Evolutionary conservation across 2,888 invertebrate genomes (phyloP).

Genomic region (Ernsta delagoae): DNA sequence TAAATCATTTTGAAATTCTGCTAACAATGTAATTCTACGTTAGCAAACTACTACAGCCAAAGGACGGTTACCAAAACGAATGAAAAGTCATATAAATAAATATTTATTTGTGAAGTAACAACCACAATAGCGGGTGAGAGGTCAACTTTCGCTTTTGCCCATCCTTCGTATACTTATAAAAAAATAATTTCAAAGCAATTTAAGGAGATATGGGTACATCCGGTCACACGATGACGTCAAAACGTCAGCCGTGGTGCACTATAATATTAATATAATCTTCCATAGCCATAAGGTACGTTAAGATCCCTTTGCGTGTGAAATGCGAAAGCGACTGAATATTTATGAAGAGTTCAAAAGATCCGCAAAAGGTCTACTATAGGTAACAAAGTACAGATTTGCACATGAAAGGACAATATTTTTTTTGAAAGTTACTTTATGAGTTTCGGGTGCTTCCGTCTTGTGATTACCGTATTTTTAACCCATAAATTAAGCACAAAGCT

Average conservation of each 20-base stretch:
- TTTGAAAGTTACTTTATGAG: slow-evolving; percentile 69
- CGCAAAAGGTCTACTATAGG: slow-evolving; percentile 51
- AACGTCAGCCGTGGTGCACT: background rate
- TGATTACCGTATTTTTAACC: slow-evolving; percentile 55
- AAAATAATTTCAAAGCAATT: slow-evolving; percentile 60
- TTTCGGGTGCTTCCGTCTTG: slow-evolving; percentile 45
- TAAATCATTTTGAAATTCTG: too few relatives aligned
- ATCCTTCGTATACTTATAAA: slow-evolving; percentile 59
- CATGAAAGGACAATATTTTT: slow-evolving; percentile 63
- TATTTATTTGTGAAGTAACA: slow-evolving; percentile 37
- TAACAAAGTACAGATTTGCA: slow-evolving; percentile 51
- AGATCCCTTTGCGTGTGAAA: slow-evolving; percentile 58
- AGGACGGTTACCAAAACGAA: slow-evolving; percentile 39
- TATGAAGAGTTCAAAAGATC: slow-evolving; percentile 66
- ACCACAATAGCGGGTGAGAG: slow-evolving; percentile 54
- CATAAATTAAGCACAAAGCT: slow-evolving; percentile 55
- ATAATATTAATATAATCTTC: slow-evolving; percentile 43
- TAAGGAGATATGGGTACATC: slow-evolving; percentile 53
- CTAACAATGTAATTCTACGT: too few relatives aligned
- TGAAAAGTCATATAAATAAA: slow-evolving; percentile 43
- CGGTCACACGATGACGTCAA: slow-evolving; percentile 24
- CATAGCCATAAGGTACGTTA: slow-evolving; percentile 36
- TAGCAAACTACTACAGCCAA: too few relatives aligned
- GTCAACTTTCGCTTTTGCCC: slow-evolving; percentile 71
- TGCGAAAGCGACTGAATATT: slow-evolving; percentile 75